Base-by-base conservation (phyloP, 2,113 vertebrate species). In the Aix galericulata region DNA sequence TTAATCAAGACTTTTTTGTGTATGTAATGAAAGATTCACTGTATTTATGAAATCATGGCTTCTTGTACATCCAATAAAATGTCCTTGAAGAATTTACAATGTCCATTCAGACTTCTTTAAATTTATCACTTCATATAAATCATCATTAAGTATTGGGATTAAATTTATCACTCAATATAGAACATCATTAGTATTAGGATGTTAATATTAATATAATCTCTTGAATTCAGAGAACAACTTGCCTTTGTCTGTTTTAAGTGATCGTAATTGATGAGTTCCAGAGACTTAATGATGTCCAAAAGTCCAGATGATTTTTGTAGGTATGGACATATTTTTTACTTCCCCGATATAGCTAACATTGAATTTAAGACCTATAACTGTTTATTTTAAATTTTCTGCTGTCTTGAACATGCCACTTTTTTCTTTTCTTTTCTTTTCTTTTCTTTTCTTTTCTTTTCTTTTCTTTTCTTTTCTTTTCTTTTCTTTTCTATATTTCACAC, bases 151-250 rank as follows among this genome's bases (percentile, higher is more conserved):
- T 40, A 67, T 3, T 67, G 13, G 25, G 40, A 92, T 74, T 74
- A 93, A 86, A 93, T 92, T 81, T 66, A 59, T 81, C 38, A 52
- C 64, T 88, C 89, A 55, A 60, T 60, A 60, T 50, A 86, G 89
- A 90, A 74, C 10, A 68, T 66, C 29, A 68, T 75, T 90, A 78
- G 17, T 52, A 11, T 77, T 78, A 60, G 29, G 29, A 52, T 78
- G 42, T 74, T 89, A 91, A 58, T 85, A 75, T 68, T 74, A 82
- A 50, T 63, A 83, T 59, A 75, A 77, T 75, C 46, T 77, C 42
- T 91, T 86, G 64, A 94, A 83, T 75, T 90, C 23, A n/a, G 64
- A 75, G 42, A 60, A 77, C 62, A 15, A 60, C 55, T 80, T 72
- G 55, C 1, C 3, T 12, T 46, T 78, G 46, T 34, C 2, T 3